Evolutionary conservation across 2,113 vertebrate genomes (phyloP), one percentile per base, ranked within the genome.

Genomic region (Geococcyx californianus): DNA sequence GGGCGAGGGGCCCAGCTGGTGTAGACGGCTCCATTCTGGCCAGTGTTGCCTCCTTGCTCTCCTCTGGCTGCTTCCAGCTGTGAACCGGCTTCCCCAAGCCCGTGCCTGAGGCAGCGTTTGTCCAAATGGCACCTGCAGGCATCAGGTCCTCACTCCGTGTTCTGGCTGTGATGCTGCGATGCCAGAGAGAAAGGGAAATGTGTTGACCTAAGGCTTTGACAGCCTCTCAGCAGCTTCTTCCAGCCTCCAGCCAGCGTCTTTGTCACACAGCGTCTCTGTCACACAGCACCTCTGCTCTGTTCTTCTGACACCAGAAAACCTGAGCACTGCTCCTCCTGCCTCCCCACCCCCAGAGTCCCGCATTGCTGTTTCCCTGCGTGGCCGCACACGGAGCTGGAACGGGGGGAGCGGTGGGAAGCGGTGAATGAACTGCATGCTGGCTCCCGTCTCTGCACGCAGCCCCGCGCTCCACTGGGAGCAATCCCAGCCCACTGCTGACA

Each of bases 271-370:
- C 92, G 29, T 4, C 34, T 40, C 34, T 83, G 63, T 69, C 90
- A 16, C 34, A 5, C 87, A 44, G 63, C 92, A 88, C 83, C 63
- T 92, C 91, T 78, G 80, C 68, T 47, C 66, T 88, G 25, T 28
- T 76, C 16, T 93, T 55, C 89, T 28, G 56, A 89, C 91, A 70
- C 73, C 89, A 78, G 68, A 78, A 66, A 84, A 63, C 68, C 91
- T 19, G 31, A 70, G 9, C 66, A 55, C 63, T 47, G 75, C 70
- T 81, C 52, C 85, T 52, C 2, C 8, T 52, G 69, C 77, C 69
- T 91, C 52, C 68, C 86, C 38, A 67, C 74, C 75, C 55, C 40
- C 63, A 34, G 69, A 55, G 68, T 33, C 63, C 63, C 73, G 11
- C 18, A n/a, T 29, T 67, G 64, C 77, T 1, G 3, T 8, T 74